phyloP scores from a whole-genome alignment of 2,797 vertebrate species.

The Smutsia gigantea region DNA sequence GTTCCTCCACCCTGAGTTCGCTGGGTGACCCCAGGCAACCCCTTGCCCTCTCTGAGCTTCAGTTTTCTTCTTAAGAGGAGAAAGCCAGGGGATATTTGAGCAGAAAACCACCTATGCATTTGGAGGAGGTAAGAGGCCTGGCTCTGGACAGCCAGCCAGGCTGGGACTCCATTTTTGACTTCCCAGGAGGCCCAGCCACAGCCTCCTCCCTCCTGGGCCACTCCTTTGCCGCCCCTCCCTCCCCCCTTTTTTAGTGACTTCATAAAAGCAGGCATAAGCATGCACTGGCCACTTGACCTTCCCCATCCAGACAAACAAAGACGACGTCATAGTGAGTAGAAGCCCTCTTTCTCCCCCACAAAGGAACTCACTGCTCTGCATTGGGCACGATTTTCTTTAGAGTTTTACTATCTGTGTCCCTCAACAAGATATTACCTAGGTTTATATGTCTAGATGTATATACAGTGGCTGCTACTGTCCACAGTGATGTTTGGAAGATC shows the following conservation, averaged over 20 bases:
- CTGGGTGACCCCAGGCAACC: neutral
- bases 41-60: neutral
- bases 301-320: neutral
- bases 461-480: rapidly evolving
- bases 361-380: neutral
- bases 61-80: neutral
- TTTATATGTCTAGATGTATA: neutral
- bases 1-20: neutral
- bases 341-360: neutral
- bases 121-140: neutral
- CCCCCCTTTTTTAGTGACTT: neutral
- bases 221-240: neutral
- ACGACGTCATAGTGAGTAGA: rapidly evolving
- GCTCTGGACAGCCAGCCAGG: neutral
- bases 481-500: rapidly evolving
- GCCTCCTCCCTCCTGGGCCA: rapidly evolving
- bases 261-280: neutral
- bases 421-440: no score
- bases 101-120: neutral
- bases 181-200: neutral
- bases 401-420: neutral
- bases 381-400: neutral
- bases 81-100: neutral
- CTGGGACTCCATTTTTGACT: rapidly evolving
- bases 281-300: neutral